These are phyloP conservation scores for Elanus axillaris DNA, from an alignment of 2,113 vertebrate species.

Conservation along the genomic window DNA sequence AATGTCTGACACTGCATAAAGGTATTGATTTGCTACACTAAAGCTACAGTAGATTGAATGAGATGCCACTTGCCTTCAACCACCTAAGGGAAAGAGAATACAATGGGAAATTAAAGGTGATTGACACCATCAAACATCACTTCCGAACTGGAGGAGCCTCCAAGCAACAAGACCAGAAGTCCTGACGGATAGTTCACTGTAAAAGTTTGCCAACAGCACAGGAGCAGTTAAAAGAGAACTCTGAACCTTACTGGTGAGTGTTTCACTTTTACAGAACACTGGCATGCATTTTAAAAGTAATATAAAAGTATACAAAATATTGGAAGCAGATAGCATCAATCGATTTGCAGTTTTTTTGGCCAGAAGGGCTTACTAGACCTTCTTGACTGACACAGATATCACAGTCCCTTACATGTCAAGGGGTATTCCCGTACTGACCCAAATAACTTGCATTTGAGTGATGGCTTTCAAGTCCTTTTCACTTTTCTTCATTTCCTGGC, in stretches of 20 bases:
- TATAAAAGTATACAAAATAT: background rate
- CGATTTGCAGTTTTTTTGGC: background rate
- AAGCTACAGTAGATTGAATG: background rate
- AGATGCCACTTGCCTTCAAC: background rate
- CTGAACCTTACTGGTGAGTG: background rate
- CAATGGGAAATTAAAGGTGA: background rate
- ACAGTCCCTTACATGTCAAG: background rate
- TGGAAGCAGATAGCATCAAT: background rate
- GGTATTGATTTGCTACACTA: background rate
- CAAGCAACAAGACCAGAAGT: background rate
- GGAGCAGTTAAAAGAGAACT: background rate
- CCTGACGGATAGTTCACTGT: background rate
- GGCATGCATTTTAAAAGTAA: background rate
- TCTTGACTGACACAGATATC: background rate
- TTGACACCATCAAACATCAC: background rate
- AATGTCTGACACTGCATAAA: background rate
- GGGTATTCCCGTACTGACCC: background rate
- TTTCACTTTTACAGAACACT: fast-evolving
- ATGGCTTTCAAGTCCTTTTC: background rate
- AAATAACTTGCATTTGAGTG: background rate
- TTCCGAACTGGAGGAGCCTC: background rate
- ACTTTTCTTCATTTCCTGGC: background rate
- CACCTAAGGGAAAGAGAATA: background rate
- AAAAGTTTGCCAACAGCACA: background rate
- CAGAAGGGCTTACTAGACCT: background rate